These are phyloP conservation scores for Chloebia gouldiae DNA, from an alignment of 2,113 vertebrate species.

Conservation along the genomic window DNA sequence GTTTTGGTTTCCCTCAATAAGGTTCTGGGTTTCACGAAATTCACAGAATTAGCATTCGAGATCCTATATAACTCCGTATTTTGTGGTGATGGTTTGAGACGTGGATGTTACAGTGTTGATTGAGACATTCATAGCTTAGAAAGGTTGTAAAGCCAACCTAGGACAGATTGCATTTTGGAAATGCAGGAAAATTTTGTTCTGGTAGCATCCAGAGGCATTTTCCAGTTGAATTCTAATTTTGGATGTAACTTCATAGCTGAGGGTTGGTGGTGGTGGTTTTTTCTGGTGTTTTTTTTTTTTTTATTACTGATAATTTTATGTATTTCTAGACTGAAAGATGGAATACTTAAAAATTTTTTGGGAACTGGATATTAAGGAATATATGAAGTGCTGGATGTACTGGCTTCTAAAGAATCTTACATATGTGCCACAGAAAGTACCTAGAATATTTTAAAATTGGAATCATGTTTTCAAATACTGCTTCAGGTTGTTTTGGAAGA, in stretches of 20 bases:
- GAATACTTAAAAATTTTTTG: neutral
- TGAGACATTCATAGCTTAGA: neutral
- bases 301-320: neutral
- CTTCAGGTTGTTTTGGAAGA: neutral
- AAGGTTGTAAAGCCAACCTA: neutral
- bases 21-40: neutral
- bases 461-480: neutral
- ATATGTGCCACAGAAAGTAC: neutral
- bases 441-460: neutral
- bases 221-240: neutral
- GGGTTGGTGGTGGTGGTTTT: accelerated
- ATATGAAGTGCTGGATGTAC: neutral
- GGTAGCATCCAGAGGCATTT: neutral
- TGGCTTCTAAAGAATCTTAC: neutral
- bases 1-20: neutral
- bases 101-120: neutral
- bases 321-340: neutral
- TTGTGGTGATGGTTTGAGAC: neutral
- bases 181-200: neutral
- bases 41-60: neutral
- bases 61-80: accelerated
- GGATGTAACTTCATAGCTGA: neutral
- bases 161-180: neutral
- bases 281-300: neutral
- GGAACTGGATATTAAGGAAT: neutral